These are phyloP conservation scores for Zelostemma sp. DNA, from an alignment of 1,140 invertebrate genomes.

Conservation along the genomic window DNA sequence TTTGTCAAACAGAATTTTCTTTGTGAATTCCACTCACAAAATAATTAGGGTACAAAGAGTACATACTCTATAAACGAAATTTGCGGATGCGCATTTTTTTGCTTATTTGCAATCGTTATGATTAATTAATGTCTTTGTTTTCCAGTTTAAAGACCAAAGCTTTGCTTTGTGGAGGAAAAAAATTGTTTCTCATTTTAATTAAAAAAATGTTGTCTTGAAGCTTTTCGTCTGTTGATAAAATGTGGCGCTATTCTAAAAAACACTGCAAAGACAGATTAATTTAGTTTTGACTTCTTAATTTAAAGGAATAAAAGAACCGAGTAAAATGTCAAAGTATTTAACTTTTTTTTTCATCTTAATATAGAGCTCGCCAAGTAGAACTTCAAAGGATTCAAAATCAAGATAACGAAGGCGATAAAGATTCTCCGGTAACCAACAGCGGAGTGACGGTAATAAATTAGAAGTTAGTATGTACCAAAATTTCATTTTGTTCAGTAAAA, in stretches of 20 bases:
- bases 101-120: too few relatives aligned
- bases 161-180: too few relatives aligned
- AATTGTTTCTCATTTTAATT: too few relatives aligned
- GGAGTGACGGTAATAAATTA: conserved; percentile 61
- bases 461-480: conserved; percentile 20
- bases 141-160: too few relatives aligned
- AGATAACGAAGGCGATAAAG: conserved; percentile 52
- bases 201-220: not conserved
- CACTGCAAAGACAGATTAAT: not conserved
- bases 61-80: too few relatives aligned
- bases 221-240: too few relatives aligned
- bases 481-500: not conserved
- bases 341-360: conserved; percentile 22
- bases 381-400: conserved; percentile 58
- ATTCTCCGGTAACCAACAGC: conserved; percentile 33
- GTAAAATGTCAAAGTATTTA: not conserved
- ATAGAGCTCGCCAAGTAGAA: conserved; percentile 55
- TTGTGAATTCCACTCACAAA: too few relatives aligned
- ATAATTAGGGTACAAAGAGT: too few relatives aligned
- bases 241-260: conserved; percentile 5
- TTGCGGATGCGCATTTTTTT: too few relatives aligned
- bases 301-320: not conserved
- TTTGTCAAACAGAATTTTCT: too few relatives aligned
- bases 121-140: too few relatives aligned
- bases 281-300: not conserved